Evolutionary conservation across 1,140 invertebrate genomes (phyloP).

Genomic region (Delia radicum): DNA sequence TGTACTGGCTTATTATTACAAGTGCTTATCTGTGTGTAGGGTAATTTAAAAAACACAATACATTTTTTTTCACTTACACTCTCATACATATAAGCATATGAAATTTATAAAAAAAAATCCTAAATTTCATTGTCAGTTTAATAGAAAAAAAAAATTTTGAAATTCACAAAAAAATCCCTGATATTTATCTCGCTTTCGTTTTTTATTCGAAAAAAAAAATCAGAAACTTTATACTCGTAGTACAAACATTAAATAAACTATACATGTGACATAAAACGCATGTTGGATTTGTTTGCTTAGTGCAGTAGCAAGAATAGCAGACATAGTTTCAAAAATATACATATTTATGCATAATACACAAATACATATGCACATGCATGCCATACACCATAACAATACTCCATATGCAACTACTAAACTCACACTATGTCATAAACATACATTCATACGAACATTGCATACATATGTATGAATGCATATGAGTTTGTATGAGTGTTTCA

Average conservation of each 20-base stretch:
- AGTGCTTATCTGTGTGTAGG: too few species aligned
- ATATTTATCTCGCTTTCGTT: slow-evolving; percentile 3
- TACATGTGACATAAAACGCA: slow-evolving; percentile 2
- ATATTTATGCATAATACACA: neutral
- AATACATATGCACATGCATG: neutral
- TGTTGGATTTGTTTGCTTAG: neutral
- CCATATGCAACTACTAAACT: too few species aligned
- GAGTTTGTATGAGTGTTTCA: too few species aligned
- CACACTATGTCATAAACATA: neutral
- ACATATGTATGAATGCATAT: neutral
- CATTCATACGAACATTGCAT: too few species aligned
- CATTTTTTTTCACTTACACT: neutral
- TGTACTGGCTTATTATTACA: too few species aligned
- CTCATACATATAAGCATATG: neutral
- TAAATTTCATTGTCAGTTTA: slow-evolving; percentile 15
- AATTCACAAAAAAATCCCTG: neutral
- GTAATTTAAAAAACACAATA: neutral
- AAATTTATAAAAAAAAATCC: neutral
- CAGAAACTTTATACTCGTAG: neutral
- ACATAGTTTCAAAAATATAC: neutral
- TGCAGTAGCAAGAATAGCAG: neutral
- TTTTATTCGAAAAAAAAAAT: neutral
- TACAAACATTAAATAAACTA: too few species aligned
- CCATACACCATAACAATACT: neutral
- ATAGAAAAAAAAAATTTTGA: neutral